Conservation (phyloP, 1,140 invertebrate species). For the Ptiloglossa arizonensis region DNA sequence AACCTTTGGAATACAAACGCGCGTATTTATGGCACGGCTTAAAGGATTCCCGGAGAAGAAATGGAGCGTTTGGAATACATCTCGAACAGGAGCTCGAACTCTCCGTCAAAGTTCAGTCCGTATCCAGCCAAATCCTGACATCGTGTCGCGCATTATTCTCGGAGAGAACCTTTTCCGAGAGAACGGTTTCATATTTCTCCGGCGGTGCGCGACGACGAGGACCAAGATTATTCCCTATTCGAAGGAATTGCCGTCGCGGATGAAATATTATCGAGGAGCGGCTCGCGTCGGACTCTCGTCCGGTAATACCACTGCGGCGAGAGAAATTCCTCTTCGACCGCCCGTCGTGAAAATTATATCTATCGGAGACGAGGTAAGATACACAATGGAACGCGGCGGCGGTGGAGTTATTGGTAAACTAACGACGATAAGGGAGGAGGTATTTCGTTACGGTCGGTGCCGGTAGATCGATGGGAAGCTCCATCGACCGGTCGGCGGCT, state of each 20-base stretch:
- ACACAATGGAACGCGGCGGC: too few relatives aligned
- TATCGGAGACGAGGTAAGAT: neutral
- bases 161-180: neutral
- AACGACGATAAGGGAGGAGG: neutral
- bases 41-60: neutral
- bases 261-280: neutral
- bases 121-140: neutral
- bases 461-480: neutral
- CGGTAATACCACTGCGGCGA: neutral
- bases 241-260: too few relatives aligned
- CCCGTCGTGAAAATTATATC: neutral
- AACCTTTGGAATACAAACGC: neutral
- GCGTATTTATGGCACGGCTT: neutral
- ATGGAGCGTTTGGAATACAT: too few relatives aligned
- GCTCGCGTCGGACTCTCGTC: neutral
- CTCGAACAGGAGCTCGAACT: neutral
- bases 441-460: neutral
- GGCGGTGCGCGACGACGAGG: too few relatives aligned
- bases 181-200: neutral
- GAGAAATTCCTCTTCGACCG: neutral
- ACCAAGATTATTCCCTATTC: too few relatives aligned
- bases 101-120: neutral
- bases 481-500: neutral
- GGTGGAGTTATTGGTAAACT: neutral
- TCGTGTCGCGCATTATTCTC: neutral